A percentile compares a stretch with the other conserved stretches of the same genome.
Conservation (phyloP, 2,113 vertebrate genomes). For the Pseudois nayaur region DNA sequence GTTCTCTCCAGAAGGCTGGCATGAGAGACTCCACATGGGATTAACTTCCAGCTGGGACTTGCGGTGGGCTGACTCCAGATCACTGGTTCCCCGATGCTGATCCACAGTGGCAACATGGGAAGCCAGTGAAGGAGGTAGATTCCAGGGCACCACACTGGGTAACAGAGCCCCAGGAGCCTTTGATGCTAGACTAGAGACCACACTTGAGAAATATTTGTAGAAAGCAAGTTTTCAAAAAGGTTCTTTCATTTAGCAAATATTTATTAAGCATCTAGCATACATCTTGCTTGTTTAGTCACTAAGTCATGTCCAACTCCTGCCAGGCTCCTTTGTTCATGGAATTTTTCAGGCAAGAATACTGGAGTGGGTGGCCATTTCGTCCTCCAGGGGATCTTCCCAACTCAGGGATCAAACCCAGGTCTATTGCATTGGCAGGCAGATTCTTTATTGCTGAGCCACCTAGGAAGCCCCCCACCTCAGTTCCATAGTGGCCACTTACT, state of each 20-base stretch:
- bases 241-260: neutral
- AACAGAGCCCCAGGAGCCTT: neutral
- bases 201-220: neutral
- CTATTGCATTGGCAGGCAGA: neutral
- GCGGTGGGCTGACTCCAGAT: neutral
- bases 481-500: neutral
- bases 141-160: neutral
- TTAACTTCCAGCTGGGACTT: neutral
- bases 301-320: neutral
- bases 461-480: neutral
- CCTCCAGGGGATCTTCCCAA: neutral
- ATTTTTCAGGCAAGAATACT: neutral
- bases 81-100: neutral
- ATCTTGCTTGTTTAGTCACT: neutral
- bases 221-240: neutral
- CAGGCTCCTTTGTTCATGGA: neutral
- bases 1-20: neutral
- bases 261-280: neutral
- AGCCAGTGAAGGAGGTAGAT: neutral
- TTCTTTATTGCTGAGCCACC: neutral
- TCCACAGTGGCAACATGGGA: neutral
- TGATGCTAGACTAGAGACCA: neutral
- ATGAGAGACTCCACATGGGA: neutral
- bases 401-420: neutral
- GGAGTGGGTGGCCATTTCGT: neutral